phyloP scores from a whole-genome alignment of 2,113 vertebrate genomes.

The Proteles cristata region DNA sequence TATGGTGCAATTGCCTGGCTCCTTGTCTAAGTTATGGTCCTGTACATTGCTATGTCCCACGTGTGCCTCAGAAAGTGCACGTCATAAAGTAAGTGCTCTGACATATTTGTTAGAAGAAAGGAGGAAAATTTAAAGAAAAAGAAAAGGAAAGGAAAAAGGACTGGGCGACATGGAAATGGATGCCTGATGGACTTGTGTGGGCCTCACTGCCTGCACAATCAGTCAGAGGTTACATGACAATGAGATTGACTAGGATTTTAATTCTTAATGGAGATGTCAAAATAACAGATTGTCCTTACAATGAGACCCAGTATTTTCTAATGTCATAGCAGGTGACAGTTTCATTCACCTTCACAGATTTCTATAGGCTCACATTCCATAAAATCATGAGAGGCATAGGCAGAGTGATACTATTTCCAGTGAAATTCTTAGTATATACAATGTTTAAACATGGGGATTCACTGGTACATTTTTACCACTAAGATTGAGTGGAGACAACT shows the following conservation, averaged over 20 bases:
- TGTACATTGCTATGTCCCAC: not conserved
- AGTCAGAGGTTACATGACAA: not conserved
- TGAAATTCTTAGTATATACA: not conserved
- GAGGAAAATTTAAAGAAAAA: not conserved
- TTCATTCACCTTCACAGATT: conserved; percentile 16
- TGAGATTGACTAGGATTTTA: not conserved
- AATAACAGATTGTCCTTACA: conserved; percentile 25
- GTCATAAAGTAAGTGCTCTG: not conserved
- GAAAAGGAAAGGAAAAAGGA: not conserved
- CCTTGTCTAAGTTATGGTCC: not conserved
- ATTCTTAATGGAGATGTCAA: not conserved
- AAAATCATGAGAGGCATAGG: not conserved
- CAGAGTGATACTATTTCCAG: not conserved
- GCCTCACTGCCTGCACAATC: not conserved
- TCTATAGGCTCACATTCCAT: not conserved
- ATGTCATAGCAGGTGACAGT: not conserved
- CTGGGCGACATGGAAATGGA: not conserved
- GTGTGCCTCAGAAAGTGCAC: not conserved
- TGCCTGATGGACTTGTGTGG: not conserved
- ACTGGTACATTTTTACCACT: not conserved
- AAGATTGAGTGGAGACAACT: not conserved
- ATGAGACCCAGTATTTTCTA: not conserved
- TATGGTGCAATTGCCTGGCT: not conserved
- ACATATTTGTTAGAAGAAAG: not conserved
- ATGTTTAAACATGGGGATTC: not conserved